Percentiles rank a stretch among this genome's conserved stretches.
Conservation (phyloP, 2,797 vertebrate species). For the Mormyrus hasselquistii region DNA sequence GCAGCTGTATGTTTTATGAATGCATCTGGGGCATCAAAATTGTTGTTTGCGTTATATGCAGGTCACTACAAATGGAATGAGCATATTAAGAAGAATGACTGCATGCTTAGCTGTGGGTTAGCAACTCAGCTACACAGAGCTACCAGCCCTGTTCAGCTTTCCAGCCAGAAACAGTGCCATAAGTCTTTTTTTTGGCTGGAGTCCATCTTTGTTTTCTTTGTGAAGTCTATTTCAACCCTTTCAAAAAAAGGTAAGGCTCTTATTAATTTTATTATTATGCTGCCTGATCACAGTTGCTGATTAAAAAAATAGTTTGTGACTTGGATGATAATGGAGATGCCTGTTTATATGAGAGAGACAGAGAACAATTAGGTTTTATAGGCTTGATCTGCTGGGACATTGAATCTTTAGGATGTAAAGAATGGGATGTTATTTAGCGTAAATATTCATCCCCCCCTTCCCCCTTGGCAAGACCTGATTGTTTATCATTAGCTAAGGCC, state of each 20-base stretch:
- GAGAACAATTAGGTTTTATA: slow-evolving; percentile 11
- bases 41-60: not conserved
- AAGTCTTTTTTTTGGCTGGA: slow-evolving; percentile 68
- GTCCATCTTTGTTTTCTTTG: slow-evolving; percentile 69
- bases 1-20: slow-evolving; percentile 12
- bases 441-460: slow-evolving; percentile 61
- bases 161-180: slow-evolving; percentile 67
- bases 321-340: slow-evolving; percentile 18
- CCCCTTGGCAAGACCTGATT: slow-evolving; percentile 62
- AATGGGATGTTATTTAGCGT: slow-evolving; percentile 51
- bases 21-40: not conserved
- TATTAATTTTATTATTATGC: slow-evolving; percentile 72
- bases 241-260: slow-evolving; percentile 44
- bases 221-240: slow-evolving; percentile 66
- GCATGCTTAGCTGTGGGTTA: slow-evolving; percentile 16
- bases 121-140: slow-evolving; percentile 43
- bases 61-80: not conserved
- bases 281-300: slow-evolving; percentile 59
- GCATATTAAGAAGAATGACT: not conserved
- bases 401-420: slow-evolving; percentile 19
- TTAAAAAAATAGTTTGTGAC: slow-evolving; percentile 21
- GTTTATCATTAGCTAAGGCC: slow-evolving; percentile 72
- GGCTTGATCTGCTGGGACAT: slow-evolving; percentile 8
- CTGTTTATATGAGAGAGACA: slow-evolving; percentile 5
- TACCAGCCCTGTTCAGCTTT: slow-evolving; percentile 60